These are phyloP conservation scores for Poecilia gillii DNA, from an alignment of 2,797 vertebrate genomes.

Conservation along the genomic window DNA sequence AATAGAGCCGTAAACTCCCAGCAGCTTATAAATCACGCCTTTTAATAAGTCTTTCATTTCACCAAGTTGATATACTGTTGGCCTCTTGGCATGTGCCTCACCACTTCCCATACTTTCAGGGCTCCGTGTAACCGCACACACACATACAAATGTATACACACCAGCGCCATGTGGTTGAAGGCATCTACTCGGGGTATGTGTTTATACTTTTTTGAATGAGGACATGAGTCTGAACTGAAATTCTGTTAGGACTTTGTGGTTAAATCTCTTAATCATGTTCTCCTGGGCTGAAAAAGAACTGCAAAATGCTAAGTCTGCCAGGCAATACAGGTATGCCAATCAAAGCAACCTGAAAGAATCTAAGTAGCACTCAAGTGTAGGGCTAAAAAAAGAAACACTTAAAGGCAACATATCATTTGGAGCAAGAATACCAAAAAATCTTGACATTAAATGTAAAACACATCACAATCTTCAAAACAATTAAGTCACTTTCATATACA, in stretches of 20 bases:
- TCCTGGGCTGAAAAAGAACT: constrained; percentile 41
- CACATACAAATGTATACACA: constrained; percentile 28
- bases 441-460: background rate
- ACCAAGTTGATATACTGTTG: constrained; percentile 43
- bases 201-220: constrained; percentile 67
- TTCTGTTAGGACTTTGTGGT: constrained; percentile 65
- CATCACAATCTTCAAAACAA: background rate
- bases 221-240: constrained; percentile 67
- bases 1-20: constrained; percentile 65
- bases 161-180: constrained; percentile 55
- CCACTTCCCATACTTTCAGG: constrained; percentile 52
- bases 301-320: constrained; percentile 44
- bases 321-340: constrained; percentile 29
- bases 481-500: background rate
- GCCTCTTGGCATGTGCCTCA: constrained; percentile 54
- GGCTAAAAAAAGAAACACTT: background rate
- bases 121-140: constrained; percentile 40
- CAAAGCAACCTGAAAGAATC: constrained; percentile 45
- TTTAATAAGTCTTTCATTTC: constrained; percentile 72
- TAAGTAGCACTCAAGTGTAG: background rate
- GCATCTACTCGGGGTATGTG: constrained; percentile 59
- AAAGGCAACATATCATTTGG: background rate
- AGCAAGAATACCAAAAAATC: background rate
- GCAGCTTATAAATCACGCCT: constrained; percentile 69
- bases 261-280: constrained; percentile 64